Evolutionary conservation across 2,113 vertebrate genomes (phyloP).

Genomic region (Nannobrachium achirus): DNA sequence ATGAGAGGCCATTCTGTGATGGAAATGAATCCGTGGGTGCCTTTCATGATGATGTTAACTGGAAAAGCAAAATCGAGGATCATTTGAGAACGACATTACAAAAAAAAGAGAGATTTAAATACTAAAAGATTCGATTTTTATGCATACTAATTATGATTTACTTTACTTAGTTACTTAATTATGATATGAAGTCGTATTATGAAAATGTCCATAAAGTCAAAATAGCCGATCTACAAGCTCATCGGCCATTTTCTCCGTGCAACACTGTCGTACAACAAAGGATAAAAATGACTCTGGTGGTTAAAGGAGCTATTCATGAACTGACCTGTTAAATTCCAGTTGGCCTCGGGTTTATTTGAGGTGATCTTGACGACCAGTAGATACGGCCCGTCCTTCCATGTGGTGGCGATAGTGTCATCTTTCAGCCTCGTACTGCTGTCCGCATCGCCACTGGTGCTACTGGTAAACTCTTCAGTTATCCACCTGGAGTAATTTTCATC

Average conservation of each 20-base stretch:
- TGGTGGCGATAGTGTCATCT: conserved; percentile 80
- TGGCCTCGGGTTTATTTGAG: conserved; percentile 63
- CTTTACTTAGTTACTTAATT: too few species aligned
- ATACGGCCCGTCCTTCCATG: conserved; percentile 87
- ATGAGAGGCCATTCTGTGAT: conserved; percentile 91
- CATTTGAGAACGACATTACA: conserved; percentile 14
- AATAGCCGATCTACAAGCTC: not conserved
- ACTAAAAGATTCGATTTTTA: too few species aligned
- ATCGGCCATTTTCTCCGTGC: not conserved
- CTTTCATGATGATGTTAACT: conserved; percentile 87
- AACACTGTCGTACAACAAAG: too few species aligned
- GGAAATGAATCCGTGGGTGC: conserved; percentile 87
- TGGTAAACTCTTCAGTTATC: conserved; percentile 62
- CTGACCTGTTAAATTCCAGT: conserved; percentile 87
- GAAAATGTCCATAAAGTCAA: too few species aligned
- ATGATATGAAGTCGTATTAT: too few species aligned
- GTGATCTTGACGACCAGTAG: conserved; percentile 82
- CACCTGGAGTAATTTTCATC: conserved; percentile 53
- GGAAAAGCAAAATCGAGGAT: conserved; percentile 36
- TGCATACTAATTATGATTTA: too few species aligned
- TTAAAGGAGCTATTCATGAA: not conserved
- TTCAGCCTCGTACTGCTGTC: conserved; percentile 29
- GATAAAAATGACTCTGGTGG: too few species aligned
- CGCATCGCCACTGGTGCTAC: conserved; percentile 15
- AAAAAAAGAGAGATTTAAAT: too few species aligned